These are phyloP conservation scores for Chondrosia reniformis DNA, from an alignment of 37 sponge, comb jelly and placozoan species.

Conservation along the genomic window DNA sequence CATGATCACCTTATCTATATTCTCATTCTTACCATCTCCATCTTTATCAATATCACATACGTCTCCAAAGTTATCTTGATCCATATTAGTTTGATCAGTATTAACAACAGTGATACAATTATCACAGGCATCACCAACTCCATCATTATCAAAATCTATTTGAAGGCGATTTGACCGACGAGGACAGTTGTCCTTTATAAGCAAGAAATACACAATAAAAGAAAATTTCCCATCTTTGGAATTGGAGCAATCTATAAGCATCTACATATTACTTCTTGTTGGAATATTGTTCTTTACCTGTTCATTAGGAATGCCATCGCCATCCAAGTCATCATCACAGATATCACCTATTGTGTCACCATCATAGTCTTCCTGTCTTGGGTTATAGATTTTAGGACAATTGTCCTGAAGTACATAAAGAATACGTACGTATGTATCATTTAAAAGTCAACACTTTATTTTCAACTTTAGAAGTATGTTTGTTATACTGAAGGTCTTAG, in stretches of 20 bases:
- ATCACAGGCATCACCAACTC: slow-evolving; percentile 79
- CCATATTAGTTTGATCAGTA: slow-evolving; percentile 44
- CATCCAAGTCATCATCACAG: slow-evolving; percentile 66
- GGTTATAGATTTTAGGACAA: slow-evolving; percentile 51
- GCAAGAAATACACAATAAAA: background rate
- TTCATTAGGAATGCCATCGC: slow-evolving; percentile 67
- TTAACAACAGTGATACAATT: slow-evolving; percentile 68
- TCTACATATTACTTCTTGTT: too few species aligned
- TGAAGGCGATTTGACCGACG: slow-evolving; percentile 47
- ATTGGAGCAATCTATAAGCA: too few species aligned
- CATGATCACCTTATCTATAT: too few species aligned
- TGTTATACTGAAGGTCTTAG: too few species aligned
- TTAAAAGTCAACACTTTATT: too few species aligned
- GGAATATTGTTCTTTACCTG: too few species aligned
- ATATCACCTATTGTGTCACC: slow-evolving; percentile 72
- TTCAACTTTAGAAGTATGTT: too few species aligned
- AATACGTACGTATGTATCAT: too few species aligned
- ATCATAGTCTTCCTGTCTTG: slow-evolving; percentile 61
- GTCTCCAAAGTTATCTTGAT: slow-evolving; percentile 74
- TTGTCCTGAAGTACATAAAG: slow-evolving; percentile 79
- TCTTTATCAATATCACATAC: slow-evolving; percentile 78
- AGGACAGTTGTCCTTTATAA: slow-evolving; percentile 62
- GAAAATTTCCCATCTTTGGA: too few species aligned
- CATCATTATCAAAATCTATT: slow-evolving; percentile 67
- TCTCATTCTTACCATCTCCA: slow-evolving; percentile 74